Evolutionary conservation across 2,888 invertebrate genomes (phyloP).

Genomic region (Epistrophe grossulariae): DNA sequence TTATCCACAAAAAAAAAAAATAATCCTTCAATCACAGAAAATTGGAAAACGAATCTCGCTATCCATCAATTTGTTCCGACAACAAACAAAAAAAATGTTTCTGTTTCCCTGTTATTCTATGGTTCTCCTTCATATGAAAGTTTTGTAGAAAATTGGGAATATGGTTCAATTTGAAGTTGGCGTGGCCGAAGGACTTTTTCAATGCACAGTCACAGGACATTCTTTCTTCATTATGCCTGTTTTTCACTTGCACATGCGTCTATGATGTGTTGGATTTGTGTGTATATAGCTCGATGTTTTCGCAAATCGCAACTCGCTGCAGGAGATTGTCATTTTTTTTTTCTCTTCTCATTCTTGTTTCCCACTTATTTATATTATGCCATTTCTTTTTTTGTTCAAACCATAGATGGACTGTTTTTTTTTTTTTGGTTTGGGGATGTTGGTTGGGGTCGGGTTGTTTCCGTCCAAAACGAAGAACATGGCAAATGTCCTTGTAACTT

Average conservation of each 20-base stretch:
- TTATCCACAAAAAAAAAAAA: background rate
- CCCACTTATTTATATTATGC: slow-evolving; percentile 54
- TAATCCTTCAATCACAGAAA: slow-evolving; percentile 8
- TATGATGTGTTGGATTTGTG: slow-evolving; percentile 32
- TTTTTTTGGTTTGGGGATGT: background rate
- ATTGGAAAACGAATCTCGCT: slow-evolving; percentile 8
- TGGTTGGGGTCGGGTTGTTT: slow-evolving; percentile 11
- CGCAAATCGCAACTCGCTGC: slow-evolving; percentile 59
- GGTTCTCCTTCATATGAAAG: slow-evolving; percentile 51
- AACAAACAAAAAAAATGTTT: background rate
- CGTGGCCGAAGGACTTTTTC: slow-evolving; percentile 54
- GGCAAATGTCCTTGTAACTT: slow-evolving; percentile 56
- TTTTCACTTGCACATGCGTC: slow-evolving; percentile 44
- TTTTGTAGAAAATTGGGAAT: slow-evolving; percentile 52
- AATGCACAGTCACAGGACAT: slow-evolving; percentile 56
- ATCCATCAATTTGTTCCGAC: slow-evolving; percentile 6
- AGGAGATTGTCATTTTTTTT: slow-evolving; percentile 52
- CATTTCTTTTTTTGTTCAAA: slow-evolving; percentile 31
- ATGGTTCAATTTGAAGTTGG: background rate
- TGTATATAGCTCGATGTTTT: slow-evolving; percentile 50
- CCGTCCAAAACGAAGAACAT: slow-evolving; percentile 40
- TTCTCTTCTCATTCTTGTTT: slow-evolving; percentile 32
- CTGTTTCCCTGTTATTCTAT: slow-evolving; percentile 1
- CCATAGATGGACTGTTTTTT: slow-evolving; percentile 40
- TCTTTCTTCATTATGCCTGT: slow-evolving; percentile 54